Percentiles rank a stretch among this genome's conserved stretches.
Conservation (phyloP, 2,888 invertebrate genomes). For the Melolontha melolontha region DNA sequence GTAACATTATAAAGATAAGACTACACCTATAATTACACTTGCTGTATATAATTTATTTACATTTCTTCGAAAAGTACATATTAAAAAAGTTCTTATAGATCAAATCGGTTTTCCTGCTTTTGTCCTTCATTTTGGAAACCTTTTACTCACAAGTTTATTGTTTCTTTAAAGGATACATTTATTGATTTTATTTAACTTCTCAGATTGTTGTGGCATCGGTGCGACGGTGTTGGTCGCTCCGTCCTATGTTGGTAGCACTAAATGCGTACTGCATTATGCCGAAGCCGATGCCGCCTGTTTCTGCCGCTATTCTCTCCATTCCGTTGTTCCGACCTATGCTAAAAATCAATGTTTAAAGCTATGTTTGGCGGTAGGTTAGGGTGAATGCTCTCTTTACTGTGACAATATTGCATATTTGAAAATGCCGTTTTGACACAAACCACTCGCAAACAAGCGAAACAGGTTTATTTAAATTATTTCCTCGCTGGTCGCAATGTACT, state of each 20-base stretch:
- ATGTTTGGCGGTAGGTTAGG: constrained; percentile 44
- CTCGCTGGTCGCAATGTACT: not conserved
- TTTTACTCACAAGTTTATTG: constrained; percentile 33
- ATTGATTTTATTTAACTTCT: constrained; percentile 42
- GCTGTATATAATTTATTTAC: too few relatives aligned
- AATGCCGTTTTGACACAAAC: constrained; percentile 39
- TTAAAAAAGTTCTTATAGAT: constrained; percentile 18
- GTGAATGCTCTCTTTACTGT: constrained; percentile 45
- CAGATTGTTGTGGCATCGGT: constrained; percentile 13
- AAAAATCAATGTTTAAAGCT: constrained; percentile 42
- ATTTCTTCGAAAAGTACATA: too few relatives aligned
- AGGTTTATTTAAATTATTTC: not conserved
- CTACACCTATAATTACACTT: too few relatives aligned
- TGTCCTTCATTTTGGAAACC: not conserved
- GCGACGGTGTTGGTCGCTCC: constrained; percentile 6
- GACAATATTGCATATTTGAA: constrained; percentile 45
- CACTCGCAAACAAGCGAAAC: not conserved
- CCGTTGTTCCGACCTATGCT: constrained; percentile 42
- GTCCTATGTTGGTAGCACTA: constrained; percentile 19
- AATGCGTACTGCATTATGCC: constrained; percentile 31
- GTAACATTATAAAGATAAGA: too few relatives aligned
- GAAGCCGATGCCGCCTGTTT: constrained; percentile 16
- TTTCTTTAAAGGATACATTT: constrained; percentile 38
- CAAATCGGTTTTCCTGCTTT: not conserved
- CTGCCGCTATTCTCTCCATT: constrained; percentile 12